Evolutionary conservation across 2,113 vertebrate genomes (phyloP).

Genomic region (Marmota monax): DNA sequence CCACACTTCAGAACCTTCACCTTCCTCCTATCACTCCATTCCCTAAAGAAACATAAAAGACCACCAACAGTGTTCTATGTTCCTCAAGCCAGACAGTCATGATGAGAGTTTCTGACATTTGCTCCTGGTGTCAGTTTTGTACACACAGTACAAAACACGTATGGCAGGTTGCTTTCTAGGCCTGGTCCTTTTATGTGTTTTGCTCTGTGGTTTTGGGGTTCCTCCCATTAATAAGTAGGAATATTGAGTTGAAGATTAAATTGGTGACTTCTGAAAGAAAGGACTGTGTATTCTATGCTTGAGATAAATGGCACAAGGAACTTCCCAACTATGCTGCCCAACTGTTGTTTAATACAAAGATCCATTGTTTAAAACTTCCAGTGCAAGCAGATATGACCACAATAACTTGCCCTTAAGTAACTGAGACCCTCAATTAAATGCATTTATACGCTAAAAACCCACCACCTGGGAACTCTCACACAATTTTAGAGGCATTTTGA

Average conservation of each 20-base stretch:
- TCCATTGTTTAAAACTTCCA: not conserved
- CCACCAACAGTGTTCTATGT: rapidly evolving
- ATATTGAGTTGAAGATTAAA: not conserved
- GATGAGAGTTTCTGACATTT: not conserved
- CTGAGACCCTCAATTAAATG: not conserved
- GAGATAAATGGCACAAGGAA: not conserved
- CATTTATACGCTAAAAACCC: not conserved
- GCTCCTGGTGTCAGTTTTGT: rapidly evolving
- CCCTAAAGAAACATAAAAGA: not conserved
- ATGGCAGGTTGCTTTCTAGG: not conserved
- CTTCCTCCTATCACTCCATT: not conserved
- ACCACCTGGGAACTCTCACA: not conserved
- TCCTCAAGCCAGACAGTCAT: not conserved
- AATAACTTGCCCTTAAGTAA: not conserved
- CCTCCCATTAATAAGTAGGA: not conserved
- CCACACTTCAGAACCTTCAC: not conserved
- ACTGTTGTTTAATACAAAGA: not conserved
- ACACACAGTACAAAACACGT: too few species aligned
- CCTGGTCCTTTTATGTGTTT: not conserved
- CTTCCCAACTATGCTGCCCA: not conserved
- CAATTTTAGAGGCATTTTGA: not conserved
- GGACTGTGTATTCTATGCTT: not conserved
- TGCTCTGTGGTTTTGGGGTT: not conserved
- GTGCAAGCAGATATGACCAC: not conserved
- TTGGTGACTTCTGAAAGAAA: not conserved